Conservation (phyloP, 2,888 invertebrate genomes). For the Lochmaea crataegi region DNA sequence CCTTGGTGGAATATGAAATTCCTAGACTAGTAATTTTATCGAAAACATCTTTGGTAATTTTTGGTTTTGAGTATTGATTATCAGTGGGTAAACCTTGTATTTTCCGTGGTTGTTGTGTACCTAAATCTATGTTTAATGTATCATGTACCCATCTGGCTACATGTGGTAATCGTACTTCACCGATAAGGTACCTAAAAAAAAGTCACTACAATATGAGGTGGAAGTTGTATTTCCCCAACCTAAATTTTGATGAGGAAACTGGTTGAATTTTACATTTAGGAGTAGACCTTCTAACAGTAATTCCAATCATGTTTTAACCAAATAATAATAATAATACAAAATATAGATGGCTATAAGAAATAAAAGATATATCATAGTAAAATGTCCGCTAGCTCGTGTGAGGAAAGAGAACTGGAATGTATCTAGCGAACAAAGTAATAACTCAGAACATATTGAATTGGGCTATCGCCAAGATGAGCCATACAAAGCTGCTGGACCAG, state of each 20-base stretch:
- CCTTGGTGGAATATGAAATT: constrained; percentile 76
- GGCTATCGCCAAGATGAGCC: too few species aligned
- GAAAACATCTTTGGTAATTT: constrained; percentile 72
- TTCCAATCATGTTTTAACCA: constrained; percentile 24
- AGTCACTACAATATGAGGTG: too few species aligned
- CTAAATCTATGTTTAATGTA: constrained; percentile 76
- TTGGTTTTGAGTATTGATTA: constrained; percentile 74
- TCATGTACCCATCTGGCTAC: constrained; percentile 84
- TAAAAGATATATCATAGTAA: too few species aligned
- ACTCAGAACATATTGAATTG: too few species aligned
- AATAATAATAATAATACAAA: neutral
- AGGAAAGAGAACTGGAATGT: too few species aligned
- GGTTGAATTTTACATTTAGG: too few species aligned
- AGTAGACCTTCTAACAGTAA: neutral
- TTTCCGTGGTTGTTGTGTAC: constrained; percentile 65
- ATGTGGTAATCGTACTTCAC: constrained; percentile 78
- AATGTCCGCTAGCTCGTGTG: too few species aligned
- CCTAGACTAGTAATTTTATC: constrained; percentile 68
- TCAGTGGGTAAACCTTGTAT: constrained; percentile 68
- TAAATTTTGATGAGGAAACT: too few species aligned
- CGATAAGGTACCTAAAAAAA: constrained; percentile 76
- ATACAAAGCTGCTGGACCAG: too few species aligned
- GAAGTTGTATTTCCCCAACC: too few species aligned
- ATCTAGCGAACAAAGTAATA: too few species aligned
- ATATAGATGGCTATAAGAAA: too few species aligned